Base-by-base conservation (phyloP, 2,797 vertebrate genomes). In the Hydrocynus forskahlii region DNA sequence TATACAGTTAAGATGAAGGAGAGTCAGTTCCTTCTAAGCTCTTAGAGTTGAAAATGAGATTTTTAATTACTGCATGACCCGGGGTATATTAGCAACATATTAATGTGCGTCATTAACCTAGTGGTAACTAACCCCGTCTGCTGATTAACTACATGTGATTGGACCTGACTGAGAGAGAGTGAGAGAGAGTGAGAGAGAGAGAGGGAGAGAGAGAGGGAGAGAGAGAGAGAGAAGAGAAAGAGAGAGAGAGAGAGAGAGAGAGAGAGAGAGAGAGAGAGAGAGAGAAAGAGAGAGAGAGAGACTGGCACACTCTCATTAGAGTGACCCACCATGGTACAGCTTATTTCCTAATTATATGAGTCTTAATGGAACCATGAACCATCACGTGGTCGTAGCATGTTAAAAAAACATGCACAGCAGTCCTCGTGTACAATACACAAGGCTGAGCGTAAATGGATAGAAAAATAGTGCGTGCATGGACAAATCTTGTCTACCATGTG, bases 11-110 rank as follows among this genome's bases (percentile, higher is more conserved):
- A 82, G 88, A 88, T 87, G 87, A 87, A 88, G 77, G 72, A 85
- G 80, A 82, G 80, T 79, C 80, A 69, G 75, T 25, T 80, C 70
- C 87, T 87, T 87, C 89, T 92, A 92, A 91, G 92, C 92, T 91
- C 88, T 86, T n/a, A 66, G 90, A 92, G 90, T 81, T 87, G 89
- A 63, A 91, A 93, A 95, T 95, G 92, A 95, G 94, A 95, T 95
- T 94, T 95, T 95, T 95, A 95, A 95, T 95, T 95, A 95, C 93
- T 89, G 92, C 91, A 95, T 95, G 94, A 95, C 94, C 94, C 89
- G 92, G 92, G 94, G 94, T 94, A 94, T 94, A 94, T 95, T 94
- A 95, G 87, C 90, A 86, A 84, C 90, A 93, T 95, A 95, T 95
- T 95, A 94, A 95, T 95, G 94, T 94, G 94, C 90, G 92, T 94